These are phyloP conservation scores for Atractosteus spatula DNA, from an alignment of 2,113 vertebrate species.

Conservation along the genomic window DNA sequence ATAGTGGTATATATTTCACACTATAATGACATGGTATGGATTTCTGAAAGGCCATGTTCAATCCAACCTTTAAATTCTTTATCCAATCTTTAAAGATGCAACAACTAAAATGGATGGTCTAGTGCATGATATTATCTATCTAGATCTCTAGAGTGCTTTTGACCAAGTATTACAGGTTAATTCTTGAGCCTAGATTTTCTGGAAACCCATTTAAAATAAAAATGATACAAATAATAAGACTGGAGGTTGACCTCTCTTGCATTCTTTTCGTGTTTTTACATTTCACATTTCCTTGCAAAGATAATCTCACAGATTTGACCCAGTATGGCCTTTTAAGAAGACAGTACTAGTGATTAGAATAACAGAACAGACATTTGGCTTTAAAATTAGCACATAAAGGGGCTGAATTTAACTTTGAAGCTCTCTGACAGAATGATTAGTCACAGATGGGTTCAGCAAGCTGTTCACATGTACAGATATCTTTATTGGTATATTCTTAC, in stretches of 20 bases:
- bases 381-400: conserved; percentile 57
- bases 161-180: no score
- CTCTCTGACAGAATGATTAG: background rate
- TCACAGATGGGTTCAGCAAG: conserved; percentile 10
- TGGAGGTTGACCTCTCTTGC: no score
- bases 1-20: no score
- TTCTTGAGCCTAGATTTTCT: no score
- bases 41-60: no score
- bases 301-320: conserved; percentile 38
- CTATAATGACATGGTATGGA: no score
- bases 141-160: no score
- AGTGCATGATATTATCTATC: conserved; percentile 13
- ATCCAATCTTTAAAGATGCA: conserved; percentile 1
- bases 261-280: no score
- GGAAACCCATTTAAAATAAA: no score
- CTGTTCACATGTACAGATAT: background rate
- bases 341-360: conserved; percentile 31
- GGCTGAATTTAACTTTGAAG: conserved; percentile 22
- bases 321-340: conserved; percentile 54
- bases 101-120: background rate
- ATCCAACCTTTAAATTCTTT: no score
- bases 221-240: no score
- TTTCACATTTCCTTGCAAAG: no score
- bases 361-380: conserved; percentile 38
- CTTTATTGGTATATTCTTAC: background rate